These are phyloP conservation scores for Magallana gigas DNA, from an alignment of 1,140 invertebrate genomes.

Conservation along the genomic window DNA sequence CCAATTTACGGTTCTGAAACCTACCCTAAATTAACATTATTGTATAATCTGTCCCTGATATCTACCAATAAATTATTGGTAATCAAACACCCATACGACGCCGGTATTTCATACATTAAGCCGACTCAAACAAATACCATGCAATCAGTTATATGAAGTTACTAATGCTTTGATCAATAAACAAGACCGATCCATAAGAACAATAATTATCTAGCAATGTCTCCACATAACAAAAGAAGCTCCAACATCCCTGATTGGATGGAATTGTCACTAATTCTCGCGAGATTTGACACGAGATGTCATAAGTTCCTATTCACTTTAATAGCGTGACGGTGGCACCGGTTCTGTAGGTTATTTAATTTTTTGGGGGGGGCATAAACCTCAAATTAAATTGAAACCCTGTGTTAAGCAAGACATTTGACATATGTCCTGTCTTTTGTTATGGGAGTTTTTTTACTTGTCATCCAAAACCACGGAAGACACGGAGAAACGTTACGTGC, in stretches of 20 bases:
- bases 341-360: not conserved
- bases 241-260: not conserved
- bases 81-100: not conserved
- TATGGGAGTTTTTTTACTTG: not conserved
- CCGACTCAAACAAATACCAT: not conserved
- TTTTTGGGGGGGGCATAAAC: not conserved
- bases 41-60: too few species aligned
- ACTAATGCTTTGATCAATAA: not conserved
- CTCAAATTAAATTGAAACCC: conserved; percentile 19
- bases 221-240: not conserved
- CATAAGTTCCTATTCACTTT: conserved; percentile 2
- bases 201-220: not conserved
- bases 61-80: not conserved
- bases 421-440: not conserved
- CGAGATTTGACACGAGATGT: conserved; percentile 25
- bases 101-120: not conserved
- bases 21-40: too few species aligned
- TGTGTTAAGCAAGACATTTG: not conserved
- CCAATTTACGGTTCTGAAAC: too few species aligned
- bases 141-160: conserved; percentile 1
- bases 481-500: too few species aligned
- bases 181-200: not conserved
- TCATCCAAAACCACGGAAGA: not conserved
- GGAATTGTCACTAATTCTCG: not conserved
- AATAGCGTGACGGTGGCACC: conserved; percentile 6